Evolutionary conservation across 2,113 vertebrate genomes (phyloP), one percentile per base, ranked within the genome.

Genomic region (Mormyrus iriodes): DNA sequence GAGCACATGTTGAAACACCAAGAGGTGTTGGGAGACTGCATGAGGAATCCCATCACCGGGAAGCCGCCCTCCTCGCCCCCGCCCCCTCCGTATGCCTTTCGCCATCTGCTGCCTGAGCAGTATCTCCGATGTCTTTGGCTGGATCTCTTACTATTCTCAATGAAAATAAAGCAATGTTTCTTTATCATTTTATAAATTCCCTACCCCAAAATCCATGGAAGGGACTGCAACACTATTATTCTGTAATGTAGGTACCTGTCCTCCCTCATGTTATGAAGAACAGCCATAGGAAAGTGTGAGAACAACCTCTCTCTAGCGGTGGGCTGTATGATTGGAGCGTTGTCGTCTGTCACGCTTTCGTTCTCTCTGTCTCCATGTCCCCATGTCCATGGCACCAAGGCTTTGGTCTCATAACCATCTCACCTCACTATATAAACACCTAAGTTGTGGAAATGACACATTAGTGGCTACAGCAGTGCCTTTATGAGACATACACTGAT

Each of bases 1-100:
- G 90, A 91, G 91, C 93, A 92, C 91, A 93, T 94, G 92, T 92
- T 90, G 82, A 35, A 55, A 90, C n/a, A 2, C 31, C 17, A 83
- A 88, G 61, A 86, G 82, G 89, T 88, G 88, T 55, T 92, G 84
- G 91, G 86, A 42, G 88, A 90, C 79, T 39, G 31, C 90, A 87
- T 90, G 91, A 91, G 49, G 86, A 90, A 82, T 19, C 55, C 92
- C 55, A 15, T 91, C 86, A 73, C 90, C 79, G 86, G 85, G 69
- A 24, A 27, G 86, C 4, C 17, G n/a, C n/a, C n/a, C n/a, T n/a
- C n/a, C n/a, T n/a, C n/a, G n/a, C n/a, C 15, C 15, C 27, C 3
- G 46, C 19, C 31, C 12, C 21, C 88, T 93, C 91, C 90, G 86
- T 88, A 91, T 91, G 52, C 46, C 53, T 15, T 15, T 15, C 12